Percentiles rank a stretch among this genome's conserved stretches.
These are phyloP conservation scores for Creontiades dilutus DNA, from an alignment of 2,888 invertebrate species.

Conservation along the genomic window DNA sequence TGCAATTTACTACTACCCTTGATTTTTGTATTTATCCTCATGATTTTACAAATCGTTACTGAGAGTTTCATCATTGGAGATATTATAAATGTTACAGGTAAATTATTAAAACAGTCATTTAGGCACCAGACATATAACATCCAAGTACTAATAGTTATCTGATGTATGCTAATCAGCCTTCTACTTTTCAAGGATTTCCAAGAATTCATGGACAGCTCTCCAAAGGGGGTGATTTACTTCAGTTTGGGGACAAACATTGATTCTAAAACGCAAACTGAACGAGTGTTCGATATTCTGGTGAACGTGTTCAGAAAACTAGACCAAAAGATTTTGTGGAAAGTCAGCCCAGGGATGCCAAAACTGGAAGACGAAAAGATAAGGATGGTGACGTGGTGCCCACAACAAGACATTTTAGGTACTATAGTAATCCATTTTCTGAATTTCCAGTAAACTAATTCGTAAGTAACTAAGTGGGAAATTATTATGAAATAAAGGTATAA, in stretches of 20 bases:
- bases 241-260: constrained; percentile 92
- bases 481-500: no score
- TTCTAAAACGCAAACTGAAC: constrained; percentile 86
- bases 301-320: constrained; percentile 87
- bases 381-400: constrained; percentile 67
- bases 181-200: constrained; percentile 82
- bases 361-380: constrained; percentile 53
- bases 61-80: no score
- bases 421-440: background rate
- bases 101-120: no score
- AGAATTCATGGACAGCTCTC: constrained; percentile 83
- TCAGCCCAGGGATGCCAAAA: constrained; percentile 81
- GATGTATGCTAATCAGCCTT: background rate
- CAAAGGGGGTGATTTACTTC: constrained; percentile 87
- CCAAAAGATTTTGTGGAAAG: constrained; percentile 91
- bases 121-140: no score
- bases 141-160: no score
- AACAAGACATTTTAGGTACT: constrained; percentile 59
- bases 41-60: background rate
- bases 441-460: no score
- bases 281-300: constrained; percentile 82
- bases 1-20: no score
- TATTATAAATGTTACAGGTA: no score
- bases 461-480: no score
- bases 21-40: no score